Conservation (phyloP, 2,113 vertebrate species). For the Plecturocebus donacophilus region DNA sequence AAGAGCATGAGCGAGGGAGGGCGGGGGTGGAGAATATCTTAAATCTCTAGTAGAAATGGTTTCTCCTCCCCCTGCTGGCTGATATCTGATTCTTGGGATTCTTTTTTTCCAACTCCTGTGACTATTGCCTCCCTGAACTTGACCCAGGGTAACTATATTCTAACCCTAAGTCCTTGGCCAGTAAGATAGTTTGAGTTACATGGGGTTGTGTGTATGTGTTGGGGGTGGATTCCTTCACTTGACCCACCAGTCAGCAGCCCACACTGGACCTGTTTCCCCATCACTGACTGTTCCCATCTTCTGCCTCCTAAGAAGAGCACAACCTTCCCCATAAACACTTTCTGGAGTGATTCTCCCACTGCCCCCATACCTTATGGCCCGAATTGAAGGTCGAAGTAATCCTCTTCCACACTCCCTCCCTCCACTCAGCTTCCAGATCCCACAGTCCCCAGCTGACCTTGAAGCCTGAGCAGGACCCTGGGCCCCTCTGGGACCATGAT, state of each 20-base stretch:
- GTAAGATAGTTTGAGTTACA: neutral
- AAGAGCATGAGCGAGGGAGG: neutral
- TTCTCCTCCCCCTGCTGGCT: constrained; percentile 61
- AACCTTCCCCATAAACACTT: neutral
- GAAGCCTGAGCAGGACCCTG: neutral
- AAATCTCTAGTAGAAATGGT: constrained; percentile 23
- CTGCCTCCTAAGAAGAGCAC: neutral
- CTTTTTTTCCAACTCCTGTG: neutral
- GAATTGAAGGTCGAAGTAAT: neutral
- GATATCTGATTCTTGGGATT: neutral
- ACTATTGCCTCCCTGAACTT: neutral
- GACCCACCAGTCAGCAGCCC: neutral
- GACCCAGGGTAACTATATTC: neutral
- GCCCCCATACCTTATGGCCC: neutral
- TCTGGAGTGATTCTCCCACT: neutral
- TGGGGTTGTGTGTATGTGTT: neutral
- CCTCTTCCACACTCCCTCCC: neutral
- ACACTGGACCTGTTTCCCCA: neutral
- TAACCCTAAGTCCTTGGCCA: neutral
- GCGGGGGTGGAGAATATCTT: neutral
- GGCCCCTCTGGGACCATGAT: neutral
- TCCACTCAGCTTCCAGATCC: neutral
- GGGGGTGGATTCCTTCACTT: neutral
- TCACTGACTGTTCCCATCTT: neutral
- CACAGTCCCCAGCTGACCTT: neutral